Evolutionary conservation across 1,140 invertebrate genomes (phyloP), one percentile per base, ranked within the genome.

Genomic region (Hycleus cichorii): DNA sequence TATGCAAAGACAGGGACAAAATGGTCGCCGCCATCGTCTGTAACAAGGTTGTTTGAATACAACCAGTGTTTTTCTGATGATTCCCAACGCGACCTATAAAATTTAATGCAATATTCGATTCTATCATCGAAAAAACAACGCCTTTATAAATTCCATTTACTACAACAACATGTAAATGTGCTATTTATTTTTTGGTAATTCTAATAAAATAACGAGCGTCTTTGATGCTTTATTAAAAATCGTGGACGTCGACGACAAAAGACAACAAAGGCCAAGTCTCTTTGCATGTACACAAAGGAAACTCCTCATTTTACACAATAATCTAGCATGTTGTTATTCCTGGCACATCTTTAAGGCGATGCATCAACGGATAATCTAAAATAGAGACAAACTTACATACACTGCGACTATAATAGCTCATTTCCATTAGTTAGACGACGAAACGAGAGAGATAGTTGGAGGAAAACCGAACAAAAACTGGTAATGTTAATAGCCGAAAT

Each of bases 1-100:
- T 65, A 67, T 67, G 65, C 65, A 67, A 65, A 67, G 65, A 67
- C 65, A 65, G 65, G 60, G 59, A 64, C 60, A 58, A 64, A 67
- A 67, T 58, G 63, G 60, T 60, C 60, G 63, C 60, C 60, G 50
- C 59, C 58, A 42, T 58, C 48, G 7, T 42, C 40, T 42, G 59
- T 67, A 63, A 63, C 50, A 60, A 64, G 60, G 60, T 51, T 60
- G 59, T 67, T 65, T 63, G 64, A 65, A 64, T 65, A 67, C 60
- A 59, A 46, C 58, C 59, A 42, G 54, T 64, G 63, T 63, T 62
- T 39, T 63, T 60, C 60, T 60, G 18, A 62, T 58, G 64, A 62
- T 64, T 60, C 61, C 59, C 58, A 50, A 53, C 25, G 45, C 53
- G 63, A 54, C 48, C 53, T 62, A 64, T 62, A 61, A 62, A 64